A percentile compares a stretch with the other conserved stretches of the same genome.
phyloP scores from a whole-genome alignment of 2,888 invertebrate genomes.

The Eulithis testata region DNA sequence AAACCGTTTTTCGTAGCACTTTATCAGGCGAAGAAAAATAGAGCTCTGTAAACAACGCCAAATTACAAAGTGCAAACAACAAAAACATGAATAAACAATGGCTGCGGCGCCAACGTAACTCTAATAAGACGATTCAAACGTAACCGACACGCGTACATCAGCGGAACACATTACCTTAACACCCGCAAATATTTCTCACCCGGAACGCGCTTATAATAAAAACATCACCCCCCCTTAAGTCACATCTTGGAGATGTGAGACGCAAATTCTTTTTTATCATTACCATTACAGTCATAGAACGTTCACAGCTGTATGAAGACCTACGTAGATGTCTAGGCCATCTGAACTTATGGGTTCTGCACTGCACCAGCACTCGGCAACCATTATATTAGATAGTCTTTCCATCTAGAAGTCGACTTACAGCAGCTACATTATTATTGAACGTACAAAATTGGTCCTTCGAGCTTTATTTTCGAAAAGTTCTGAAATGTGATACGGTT shows the following conservation, averaged over 20 bases:
- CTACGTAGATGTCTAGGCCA: too few relatives aligned
- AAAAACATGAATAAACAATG: slow-evolving; percentile 39
- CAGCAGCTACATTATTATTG: too few relatives aligned
- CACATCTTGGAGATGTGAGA: slow-evolving; percentile 45
- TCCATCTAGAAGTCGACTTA: too few relatives aligned
- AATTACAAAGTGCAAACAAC: slow-evolving; percentile 40
- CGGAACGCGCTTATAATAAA: slow-evolving; percentile 80
- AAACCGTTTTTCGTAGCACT: too few relatives aligned
- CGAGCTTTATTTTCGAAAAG: too few relatives aligned
- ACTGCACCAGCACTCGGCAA: too few relatives aligned
- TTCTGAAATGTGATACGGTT: too few relatives aligned
- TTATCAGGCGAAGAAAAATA: slow-evolving; percentile 12
- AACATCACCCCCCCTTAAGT: slow-evolving; percentile 65
- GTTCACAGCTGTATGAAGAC: too few relatives aligned
- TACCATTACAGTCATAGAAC: too few relatives aligned
- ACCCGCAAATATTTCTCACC: slow-evolving; percentile 71
- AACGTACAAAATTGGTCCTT: too few relatives aligned
- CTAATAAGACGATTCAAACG: slow-evolving; percentile 61
- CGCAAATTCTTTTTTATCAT: slow-evolving; percentile 21
- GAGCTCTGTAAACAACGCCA: slow-evolving; percentile 22
- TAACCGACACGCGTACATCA: slow-evolving; percentile 65
- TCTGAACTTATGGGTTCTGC: too few relatives aligned
- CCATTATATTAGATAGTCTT: too few relatives aligned
- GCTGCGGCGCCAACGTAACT: slow-evolving; percentile 34
- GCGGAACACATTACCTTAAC: slow-evolving; percentile 62